A percentile compares a stretch with the other conserved stretches of the same genome.
phyloP scores from a whole-genome alignment of 2,113 vertebrate species.

The Ovibos moschatus region DNA sequence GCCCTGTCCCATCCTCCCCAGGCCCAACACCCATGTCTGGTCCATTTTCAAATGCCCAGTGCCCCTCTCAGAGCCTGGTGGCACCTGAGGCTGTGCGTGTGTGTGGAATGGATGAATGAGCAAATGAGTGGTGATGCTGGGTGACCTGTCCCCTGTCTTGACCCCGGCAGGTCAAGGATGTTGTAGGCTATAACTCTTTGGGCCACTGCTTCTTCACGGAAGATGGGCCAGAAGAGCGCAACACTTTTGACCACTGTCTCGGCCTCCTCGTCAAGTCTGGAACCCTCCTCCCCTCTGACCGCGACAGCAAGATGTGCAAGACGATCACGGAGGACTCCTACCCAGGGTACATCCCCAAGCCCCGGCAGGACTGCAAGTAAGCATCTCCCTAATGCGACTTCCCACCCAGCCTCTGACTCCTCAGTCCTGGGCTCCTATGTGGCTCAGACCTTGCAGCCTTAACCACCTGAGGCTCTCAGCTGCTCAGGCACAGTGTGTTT shows the following conservation, averaged over 20 bases:
- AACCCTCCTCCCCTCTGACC: conserved; percentile 94
- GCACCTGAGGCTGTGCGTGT: fast-evolving
- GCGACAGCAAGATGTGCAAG: conserved; percentile 95
- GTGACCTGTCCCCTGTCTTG: neutral
- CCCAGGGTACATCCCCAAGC: conserved; percentile 94
- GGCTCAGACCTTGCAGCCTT: fast-evolving
- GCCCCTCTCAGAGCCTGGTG: neutral
- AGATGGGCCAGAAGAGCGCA: conserved; percentile 95
- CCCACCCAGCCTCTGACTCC: neutral
- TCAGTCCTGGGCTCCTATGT: neutral
- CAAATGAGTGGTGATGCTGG: fast-evolving
- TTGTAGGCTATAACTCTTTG: conserved; percentile 92
- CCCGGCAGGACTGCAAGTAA: conserved; percentile 96
- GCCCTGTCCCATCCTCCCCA: neutral
- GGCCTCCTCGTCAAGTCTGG: conserved; percentile 92
- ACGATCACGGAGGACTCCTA: conserved; percentile 90
- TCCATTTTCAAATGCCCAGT: neutral
- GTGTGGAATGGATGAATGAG: neutral
- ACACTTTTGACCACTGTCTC: conserved; percentile 96
- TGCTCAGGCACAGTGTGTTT: neutral
- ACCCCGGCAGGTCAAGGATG: conserved; percentile 88
- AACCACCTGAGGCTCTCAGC: neutral
- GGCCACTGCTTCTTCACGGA: conserved; percentile 98
- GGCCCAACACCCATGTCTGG: neutral
- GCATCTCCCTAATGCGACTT: neutral